These are phyloP conservation scores for Holocentrus rufus DNA, from an alignment of 2,797 vertebrate genomes.

Conservation along the genomic window DNA sequence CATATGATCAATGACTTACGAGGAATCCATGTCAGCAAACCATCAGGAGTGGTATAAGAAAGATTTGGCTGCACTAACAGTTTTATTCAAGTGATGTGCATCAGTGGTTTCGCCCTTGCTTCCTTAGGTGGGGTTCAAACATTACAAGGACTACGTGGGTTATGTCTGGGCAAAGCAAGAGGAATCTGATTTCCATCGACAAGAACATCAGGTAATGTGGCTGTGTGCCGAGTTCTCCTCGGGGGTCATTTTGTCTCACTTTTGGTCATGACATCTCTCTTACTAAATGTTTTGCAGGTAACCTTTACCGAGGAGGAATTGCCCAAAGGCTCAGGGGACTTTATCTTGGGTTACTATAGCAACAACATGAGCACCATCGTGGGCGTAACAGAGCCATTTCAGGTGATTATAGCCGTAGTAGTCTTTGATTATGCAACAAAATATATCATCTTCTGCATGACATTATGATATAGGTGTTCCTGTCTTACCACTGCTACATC, in stretches of 20 bases:
- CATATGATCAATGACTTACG: not conserved
- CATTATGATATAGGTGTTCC: too few relatives aligned
- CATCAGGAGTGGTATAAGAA: not conserved
- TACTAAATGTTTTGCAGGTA: slow-evolving; percentile 80
- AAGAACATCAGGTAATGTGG: slow-evolving; percentile 84
- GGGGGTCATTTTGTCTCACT: slow-evolving; percentile 24
- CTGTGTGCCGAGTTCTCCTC: not conserved
- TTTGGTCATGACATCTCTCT: slow-evolving; percentile 38
- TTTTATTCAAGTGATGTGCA: not conserved
- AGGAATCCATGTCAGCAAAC: not conserved
- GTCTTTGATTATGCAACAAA: slow-evolving; percentile 18
- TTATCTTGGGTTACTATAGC: slow-evolving; percentile 96
- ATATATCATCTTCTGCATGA: not conserved
- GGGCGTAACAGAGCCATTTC: slow-evolving; percentile 95
- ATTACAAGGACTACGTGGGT: slow-evolving; percentile 95
- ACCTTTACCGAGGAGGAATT: slow-evolving; percentile 92
- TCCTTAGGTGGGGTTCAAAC: slow-evolving; percentile 93
- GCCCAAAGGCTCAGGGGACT: slow-evolving; percentile 94
- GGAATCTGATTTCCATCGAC: slow-evolving; percentile 85
- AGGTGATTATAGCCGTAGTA: slow-evolving; percentile 81
- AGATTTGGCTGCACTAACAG: not conserved
- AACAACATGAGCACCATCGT: slow-evolving; percentile 91
- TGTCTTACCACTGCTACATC: not conserved
- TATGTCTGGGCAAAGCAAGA: slow-evolving; percentile 97
- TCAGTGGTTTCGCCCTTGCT: slow-evolving; percentile 17